These are phyloP conservation scores for Holacanthella duospinosa DNA, from an alignment of 2,888 invertebrate species.

Conservation along the genomic window DNA sequence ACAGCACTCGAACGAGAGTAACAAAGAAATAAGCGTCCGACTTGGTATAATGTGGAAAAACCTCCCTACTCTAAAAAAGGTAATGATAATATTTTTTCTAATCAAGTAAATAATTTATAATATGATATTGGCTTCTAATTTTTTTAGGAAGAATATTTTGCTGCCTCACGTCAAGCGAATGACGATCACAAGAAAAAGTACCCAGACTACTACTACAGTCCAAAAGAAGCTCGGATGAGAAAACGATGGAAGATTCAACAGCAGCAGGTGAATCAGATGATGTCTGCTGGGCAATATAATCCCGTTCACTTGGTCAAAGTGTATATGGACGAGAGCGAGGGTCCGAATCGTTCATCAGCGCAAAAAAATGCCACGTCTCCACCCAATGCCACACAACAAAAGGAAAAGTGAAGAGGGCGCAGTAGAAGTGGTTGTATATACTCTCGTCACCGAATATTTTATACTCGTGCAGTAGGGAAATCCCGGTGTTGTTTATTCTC, in stretches of 20 bases:
- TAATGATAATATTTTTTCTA: constrained; percentile 11
- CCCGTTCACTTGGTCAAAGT: constrained; percentile 29
- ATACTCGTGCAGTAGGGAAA: no score
- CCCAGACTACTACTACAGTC: constrained; percentile 55
- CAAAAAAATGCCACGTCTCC: no score
- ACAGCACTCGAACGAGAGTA: constrained; percentile 50
- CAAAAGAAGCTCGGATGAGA: constrained; percentile 52
- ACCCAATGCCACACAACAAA: no score
- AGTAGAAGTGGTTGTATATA: no score
- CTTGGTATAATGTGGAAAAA: constrained; percentile 52
- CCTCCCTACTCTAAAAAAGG: constrained; percentile 47
- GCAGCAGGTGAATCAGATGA: constrained; percentile 25
- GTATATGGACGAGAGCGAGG: constrained; percentile 20
- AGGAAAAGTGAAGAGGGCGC: background rate
- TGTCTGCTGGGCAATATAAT: constrained; percentile 25
- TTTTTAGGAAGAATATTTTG: constrained; percentile 45
- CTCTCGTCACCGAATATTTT: no score
- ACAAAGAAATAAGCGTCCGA: constrained; percentile 53
- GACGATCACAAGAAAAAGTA: constrained; percentile 53
- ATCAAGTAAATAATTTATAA: background rate
- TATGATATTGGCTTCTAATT: background rate
- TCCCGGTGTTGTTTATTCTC: no score
- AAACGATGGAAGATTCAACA: constrained; percentile 41
- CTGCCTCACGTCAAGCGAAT: constrained; percentile 48
- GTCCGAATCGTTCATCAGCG: no score